Percentiles rank a stretch among this genome's conserved stretches.
phyloP scores from a whole-genome alignment of 2,888 invertebrate genomes.

The Limnephilus lunatus region DNA sequence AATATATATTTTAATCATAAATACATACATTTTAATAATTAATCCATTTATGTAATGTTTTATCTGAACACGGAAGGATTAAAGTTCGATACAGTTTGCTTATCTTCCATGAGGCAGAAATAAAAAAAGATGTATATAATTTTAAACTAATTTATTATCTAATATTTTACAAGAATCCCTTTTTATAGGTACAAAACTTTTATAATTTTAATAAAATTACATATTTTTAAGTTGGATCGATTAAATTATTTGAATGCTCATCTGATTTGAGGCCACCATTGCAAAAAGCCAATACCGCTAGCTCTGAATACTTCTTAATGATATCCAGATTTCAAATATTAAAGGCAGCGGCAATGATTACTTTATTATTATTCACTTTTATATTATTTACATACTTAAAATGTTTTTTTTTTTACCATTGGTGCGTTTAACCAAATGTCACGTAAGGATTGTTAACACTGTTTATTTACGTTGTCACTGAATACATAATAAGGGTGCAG shows the following conservation, averaged over 20 bases:
- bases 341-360: neutral
- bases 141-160: neutral
- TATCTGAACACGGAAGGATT: neutral
- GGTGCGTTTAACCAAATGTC: neutral
- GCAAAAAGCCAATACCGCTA: neutral
- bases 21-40: neutral
- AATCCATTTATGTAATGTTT: neutral
- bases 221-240: neutral
- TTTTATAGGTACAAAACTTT: neutral
- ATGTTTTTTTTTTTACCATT: neutral
- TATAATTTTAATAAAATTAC: neutral
- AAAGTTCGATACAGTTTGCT: neutral
- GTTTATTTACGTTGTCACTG: neutral
- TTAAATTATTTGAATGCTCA: neutral
- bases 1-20: constrained; percentile 2
- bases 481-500: neutral
- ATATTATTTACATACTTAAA: neutral
- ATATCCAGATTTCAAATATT: neutral
- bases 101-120: neutral
- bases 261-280: neutral
- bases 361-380: neutral
- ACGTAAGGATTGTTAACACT: neutral
- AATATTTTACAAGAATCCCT: constrained; percentile 2
- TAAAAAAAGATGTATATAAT: neutral
- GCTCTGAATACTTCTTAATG: neutral